Evolutionary conservation across 2,113 vertebrate genomes (phyloP), one percentile per base, ranked within the genome.

Genomic region (Egretta garzetta): DNA sequence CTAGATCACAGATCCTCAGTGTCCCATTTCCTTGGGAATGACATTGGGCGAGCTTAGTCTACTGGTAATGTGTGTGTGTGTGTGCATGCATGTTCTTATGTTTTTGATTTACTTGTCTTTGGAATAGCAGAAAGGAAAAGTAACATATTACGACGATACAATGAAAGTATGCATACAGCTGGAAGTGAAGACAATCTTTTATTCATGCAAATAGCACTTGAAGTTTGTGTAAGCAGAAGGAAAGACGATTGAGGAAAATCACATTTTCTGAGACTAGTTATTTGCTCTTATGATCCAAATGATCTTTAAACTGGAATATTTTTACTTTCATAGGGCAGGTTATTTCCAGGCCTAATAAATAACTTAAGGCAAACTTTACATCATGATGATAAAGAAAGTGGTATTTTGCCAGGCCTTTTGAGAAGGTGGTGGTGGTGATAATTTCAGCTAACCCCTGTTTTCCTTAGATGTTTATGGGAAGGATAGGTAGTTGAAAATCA

Each of bases 41-140:
- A 99, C 99, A 0, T 90, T 99, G 84, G 97, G 99, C 41, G 99
- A 99, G 94, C 99, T 99, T 33, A 99, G 99, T 93, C 98, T 99
- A 8, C 98, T 99, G 99, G 99, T 99, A 98, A 98, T 81, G 62
- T 80, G 82, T 86, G 35, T 50, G 68, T 95, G 84, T 86, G 37
- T 50, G 68, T 94, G 66, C 50, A 10, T 98, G 74, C 4, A 4
- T 33, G 7, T 28, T 83, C 27, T 80, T 30, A 50, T 88, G 24
- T 43, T 32, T 52, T 49, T 1, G 1, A 11, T n/a, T 62, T 33
- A 33, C 72, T 58, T 77, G 27, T 35, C 33, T 64, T 72, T 43
- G 66, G 12, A 41, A 62, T 30, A 71, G 32, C 23, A 58, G 33
- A 37, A 72, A 37, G 39, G 43, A 68, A 18, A 43, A 68, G 27